Percentiles rank a stretch among this genome's conserved stretches.
Evolutionary conservation across 1,140 invertebrate genomes (phyloP).

Genomic region (Bombus pyrosoma): DNA sequence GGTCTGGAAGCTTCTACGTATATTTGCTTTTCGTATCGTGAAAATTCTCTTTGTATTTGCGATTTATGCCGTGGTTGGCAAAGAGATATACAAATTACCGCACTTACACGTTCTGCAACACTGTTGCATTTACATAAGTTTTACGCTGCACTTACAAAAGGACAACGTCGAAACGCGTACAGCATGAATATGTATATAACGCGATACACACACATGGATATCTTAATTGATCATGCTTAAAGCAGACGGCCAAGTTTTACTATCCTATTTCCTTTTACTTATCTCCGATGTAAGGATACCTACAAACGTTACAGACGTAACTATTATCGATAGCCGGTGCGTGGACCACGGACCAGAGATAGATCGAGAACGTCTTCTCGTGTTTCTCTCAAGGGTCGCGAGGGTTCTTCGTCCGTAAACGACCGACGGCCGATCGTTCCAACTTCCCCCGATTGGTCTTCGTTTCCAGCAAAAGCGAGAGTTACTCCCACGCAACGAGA

Average conservation of each 20-base stretch:
- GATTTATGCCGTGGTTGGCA: no score
- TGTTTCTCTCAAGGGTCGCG: neutral
- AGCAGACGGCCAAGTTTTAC: neutral
- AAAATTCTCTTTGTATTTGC: no score
- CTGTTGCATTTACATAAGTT: no score
- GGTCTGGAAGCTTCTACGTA: no score
- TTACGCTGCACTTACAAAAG: no score
- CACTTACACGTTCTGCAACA: no score
- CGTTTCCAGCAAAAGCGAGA: constrained; percentile 53
- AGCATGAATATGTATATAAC: no score
- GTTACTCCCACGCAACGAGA: constrained; percentile 49
- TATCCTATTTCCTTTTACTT: neutral
- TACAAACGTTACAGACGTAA: neutral
- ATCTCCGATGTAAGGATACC: neutral
- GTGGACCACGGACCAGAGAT: neutral
- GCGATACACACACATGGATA: no score
- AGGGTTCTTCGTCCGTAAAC: neutral
- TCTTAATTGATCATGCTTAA: neutral
- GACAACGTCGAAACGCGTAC: no score
- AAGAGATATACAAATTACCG: no score
- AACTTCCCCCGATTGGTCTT: constrained; percentile 4
- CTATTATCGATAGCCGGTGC: neutral
- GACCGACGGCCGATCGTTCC: neutral
- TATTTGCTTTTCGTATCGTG: no score
- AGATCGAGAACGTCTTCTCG: neutral